Base-by-base conservation (phyloP, 2,888 invertebrate species). In the Cryptosula pallasiana region DNA sequence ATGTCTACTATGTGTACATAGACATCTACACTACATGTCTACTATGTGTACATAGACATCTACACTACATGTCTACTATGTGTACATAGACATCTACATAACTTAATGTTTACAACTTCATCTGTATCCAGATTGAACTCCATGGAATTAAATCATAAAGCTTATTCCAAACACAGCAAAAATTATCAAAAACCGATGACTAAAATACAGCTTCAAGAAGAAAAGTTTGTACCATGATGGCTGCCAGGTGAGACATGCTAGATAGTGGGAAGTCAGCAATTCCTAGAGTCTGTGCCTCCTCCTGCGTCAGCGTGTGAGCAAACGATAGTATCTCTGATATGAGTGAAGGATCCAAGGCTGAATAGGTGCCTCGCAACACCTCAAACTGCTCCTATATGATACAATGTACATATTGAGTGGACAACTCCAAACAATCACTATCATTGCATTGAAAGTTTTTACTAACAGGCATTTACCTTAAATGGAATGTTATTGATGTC, bases 241-340 rank as follows among this genome's bases (percentile, higher is more conserved):
- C 83, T 1, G 90, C 91, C 35, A 90, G 89, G 2, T 88, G 82
- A 0, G 87, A 84, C 70, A 95, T 84, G 84, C 90, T 93, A 80
- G 94, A 93, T 0, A 94, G 83, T 0, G 97, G 96, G 83, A 96
- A 95, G 86, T 95, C 94, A 0, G 95, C 95, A 73, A 97, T 85
- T 72, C 90, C 91, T 72, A 94, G 87, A 73, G 86, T 81, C 1
- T 86, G 81, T 69, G 92, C 88, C 83, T 94, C 94, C 3, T 90
- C 89, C 25, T 91, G 90, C 76, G 91, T 88, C 72, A 95, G 87
- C 0, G 93, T 93, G 79, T 91, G 90, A 0, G 91, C 92, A 75
- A 91, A 91, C 0, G 92, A 91, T 75, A 94, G 81, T 71, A 94
- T 80, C 83, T 89, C 87, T 74, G 90, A 88, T 74, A 92, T 75